These are phyloP conservation scores for Lontra canadensis DNA, from an alignment of 2,113 vertebrate species.

Conservation along the genomic window DNA sequence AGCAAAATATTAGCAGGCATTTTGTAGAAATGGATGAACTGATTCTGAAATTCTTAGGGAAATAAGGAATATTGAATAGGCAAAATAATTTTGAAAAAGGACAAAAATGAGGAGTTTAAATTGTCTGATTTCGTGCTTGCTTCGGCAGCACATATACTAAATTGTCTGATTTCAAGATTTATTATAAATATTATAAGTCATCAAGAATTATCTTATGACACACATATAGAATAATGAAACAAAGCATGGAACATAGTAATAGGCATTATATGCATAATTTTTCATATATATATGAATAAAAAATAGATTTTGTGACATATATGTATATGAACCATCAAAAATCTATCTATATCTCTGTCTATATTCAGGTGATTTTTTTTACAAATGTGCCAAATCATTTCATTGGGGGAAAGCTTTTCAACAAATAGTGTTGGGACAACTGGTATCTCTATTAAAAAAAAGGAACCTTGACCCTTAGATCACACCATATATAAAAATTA, in stretches of 20 bases:
- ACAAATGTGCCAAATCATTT: neutral
- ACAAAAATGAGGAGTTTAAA: neutral
- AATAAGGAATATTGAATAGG: neutral
- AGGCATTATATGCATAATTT: neutral
- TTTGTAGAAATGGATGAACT: neutral
- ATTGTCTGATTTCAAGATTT: neutral
- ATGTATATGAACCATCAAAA: neutral
- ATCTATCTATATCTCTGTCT: neutral
- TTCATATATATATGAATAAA: neutral
- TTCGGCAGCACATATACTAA: no score
- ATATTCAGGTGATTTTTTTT: neutral
- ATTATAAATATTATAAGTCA: neutral
- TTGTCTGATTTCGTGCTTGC: neutral
- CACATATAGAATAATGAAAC: neutral
- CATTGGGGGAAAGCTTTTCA: neutral
- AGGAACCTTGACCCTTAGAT: neutral
- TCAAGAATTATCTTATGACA: neutral
- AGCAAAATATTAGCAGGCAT: neutral
- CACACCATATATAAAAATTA: neutral
- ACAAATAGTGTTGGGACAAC: neutral
- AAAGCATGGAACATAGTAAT: neutral
- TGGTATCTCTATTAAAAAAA: neutral
- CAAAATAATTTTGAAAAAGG: slow-evolving; percentile 16
- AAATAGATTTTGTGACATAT: neutral
- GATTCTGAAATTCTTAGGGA: neutral